These are phyloP conservation scores for Nomia melanderi DNA, from an alignment of 1,140 invertebrate species.

Conservation along the genomic window DNA sequence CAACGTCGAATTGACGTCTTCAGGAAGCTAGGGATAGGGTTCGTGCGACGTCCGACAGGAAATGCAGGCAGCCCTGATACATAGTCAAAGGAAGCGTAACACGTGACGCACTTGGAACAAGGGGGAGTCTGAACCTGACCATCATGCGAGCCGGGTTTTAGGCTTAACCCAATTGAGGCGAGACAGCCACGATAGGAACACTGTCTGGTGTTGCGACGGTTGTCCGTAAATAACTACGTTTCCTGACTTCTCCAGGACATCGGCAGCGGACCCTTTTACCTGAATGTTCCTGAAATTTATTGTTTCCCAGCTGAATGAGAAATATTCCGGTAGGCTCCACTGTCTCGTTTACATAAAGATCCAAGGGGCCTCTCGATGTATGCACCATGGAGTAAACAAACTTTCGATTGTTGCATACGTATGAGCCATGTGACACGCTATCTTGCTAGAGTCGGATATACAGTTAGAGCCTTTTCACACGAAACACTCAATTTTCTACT, in stretches of 20 bases:
- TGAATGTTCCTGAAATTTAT: constrained; percentile 57
- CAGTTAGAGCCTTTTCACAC: background rate
- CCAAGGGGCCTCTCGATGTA: constrained; percentile 29
- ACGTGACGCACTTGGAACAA: constrained; percentile 24
- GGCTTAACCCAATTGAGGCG: constrained; percentile 65
- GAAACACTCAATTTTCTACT: background rate
- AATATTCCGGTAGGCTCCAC: constrained; percentile 51
- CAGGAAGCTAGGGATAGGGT: constrained; percentile 25
- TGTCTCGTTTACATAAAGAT: constrained; percentile 42
- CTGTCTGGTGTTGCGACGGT: constrained; percentile 48
- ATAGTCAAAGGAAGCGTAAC: constrained; percentile 56
- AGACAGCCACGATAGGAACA: constrained; percentile 54
- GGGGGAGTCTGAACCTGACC: constrained; percentile 62
- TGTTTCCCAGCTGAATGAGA: constrained; percentile 60
- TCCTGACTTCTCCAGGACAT: constrained; percentile 42
- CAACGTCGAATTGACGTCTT: constrained; percentile 24
- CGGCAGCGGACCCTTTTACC: constrained; percentile 22
- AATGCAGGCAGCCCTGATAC: constrained; percentile 46
- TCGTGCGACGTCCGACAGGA: constrained; percentile 48
- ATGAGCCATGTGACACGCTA: constrained; percentile 14
- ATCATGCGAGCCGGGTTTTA: constrained; percentile 49
- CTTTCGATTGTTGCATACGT: constrained; percentile 16
- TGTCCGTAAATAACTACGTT: constrained; percentile 60
- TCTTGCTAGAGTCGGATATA: background rate
- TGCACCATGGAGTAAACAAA: constrained; percentile 13